Conservation (phyloP, 2,113 vertebrate genomes). For the Alces alces region DNA sequence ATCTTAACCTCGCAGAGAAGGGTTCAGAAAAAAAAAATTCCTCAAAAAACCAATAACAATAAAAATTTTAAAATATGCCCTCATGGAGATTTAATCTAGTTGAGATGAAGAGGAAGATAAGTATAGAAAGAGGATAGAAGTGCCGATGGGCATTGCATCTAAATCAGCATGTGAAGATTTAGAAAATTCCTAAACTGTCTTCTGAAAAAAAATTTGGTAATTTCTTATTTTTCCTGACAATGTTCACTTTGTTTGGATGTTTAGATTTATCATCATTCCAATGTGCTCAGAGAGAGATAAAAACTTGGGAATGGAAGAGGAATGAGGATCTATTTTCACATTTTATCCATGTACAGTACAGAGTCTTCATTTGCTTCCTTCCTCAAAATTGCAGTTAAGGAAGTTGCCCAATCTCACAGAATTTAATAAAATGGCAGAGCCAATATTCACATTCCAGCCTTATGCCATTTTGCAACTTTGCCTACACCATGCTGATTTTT, state of each 20-base stretch:
- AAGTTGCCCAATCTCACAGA: neutral
- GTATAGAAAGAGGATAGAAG: neutral
- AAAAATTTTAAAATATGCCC: neutral
- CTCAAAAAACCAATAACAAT: neutral
- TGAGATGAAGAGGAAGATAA: neutral
- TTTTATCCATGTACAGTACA: neutral
- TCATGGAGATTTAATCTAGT: neutral
- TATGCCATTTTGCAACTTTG: neutral
- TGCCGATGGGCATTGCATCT: rapidly evolving
- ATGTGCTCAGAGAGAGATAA: neutral
- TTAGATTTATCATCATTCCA: neutral
- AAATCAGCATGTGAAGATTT: neutral
- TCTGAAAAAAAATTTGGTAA: neutral
- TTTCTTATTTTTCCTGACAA: neutral
- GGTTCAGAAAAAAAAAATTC: neutral
- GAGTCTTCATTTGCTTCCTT: neutral
- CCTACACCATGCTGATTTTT: neutral
- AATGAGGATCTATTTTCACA: neutral
- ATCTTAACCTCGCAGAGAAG: neutral
- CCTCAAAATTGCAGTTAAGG: neutral
- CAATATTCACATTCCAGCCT: neutral
- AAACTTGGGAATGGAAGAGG: neutral
- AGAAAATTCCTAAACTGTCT: neutral
- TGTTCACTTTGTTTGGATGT: neutral
- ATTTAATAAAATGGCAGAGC: neutral